Evolutionary conservation across 2,113 vertebrate genomes (phyloP).

Genomic region (Anguilla japonica): DNA sequence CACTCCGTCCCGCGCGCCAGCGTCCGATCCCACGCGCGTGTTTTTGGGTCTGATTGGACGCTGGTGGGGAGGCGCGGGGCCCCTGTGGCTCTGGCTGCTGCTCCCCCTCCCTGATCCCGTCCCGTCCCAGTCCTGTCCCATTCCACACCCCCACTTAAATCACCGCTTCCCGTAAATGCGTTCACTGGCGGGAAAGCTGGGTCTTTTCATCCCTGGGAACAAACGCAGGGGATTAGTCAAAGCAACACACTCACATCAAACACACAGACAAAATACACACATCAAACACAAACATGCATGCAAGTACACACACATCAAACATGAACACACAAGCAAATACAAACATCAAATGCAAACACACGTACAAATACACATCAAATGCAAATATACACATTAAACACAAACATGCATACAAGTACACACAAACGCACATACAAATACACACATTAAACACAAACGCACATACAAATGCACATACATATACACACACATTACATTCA

Average conservation of each 20-base stretch:
- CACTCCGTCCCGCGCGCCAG: background rate
- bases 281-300: background rate
- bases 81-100: conserved; percentile 30
- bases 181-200: background rate
- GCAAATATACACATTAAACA: conserved; percentile 8
- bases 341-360: background rate
- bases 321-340: background rate
- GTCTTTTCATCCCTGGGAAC: background rate
- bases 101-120: conserved; percentile 44
- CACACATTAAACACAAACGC: background rate
- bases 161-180: background rate
- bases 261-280: background rate
- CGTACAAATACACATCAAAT: no score
- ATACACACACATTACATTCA: background rate
- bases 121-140: conserved; percentile 44
- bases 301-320: conserved; percentile 14
- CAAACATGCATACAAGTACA: conserved; percentile 20
- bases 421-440: background rate
- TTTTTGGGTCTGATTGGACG: background rate
- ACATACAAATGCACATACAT: conserved; percentile 15
- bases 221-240: conserved; percentile 4
- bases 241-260: background rate
- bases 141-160: conserved; percentile 26
- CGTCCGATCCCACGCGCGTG: background rate
- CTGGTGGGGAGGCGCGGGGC: background rate